Base-by-base conservation (phyloP, 2,797 vertebrate genomes). In the Clarias pachynema region DNA sequence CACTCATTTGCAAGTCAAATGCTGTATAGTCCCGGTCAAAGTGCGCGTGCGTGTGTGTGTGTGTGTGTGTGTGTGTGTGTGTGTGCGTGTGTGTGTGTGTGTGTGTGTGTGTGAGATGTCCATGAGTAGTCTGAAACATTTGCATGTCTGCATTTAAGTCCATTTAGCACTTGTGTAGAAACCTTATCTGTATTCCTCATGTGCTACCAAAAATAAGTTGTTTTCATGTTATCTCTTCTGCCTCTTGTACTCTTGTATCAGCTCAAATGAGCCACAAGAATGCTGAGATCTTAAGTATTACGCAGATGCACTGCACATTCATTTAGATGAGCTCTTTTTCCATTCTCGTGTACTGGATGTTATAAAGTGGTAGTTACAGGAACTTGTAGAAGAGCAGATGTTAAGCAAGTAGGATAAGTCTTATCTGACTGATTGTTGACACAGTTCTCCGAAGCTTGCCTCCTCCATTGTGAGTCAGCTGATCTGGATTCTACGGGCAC, bases 1-100 rank as follows among this genome's bases (percentile, higher is more conserved):
- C 37, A 8, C 60, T 82, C 59, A 74, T 86, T 88, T 88, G 73
- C 85, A 82, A 85, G 12, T 26, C 79, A 86, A 88, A 86, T 85
- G 34, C 34, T 75, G n/a, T 65, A 37, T 31, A 74, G 79, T 82
- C 70, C 66, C 70, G 72, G 40, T 77, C 63, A 81, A 59, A 60
- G 79, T 44, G 72, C 34, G 0, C 31, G 40, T 59, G 81, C 20
- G 34, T 65, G 37, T 65, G 37, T 49, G 80, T 60, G 53, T 3
- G 12, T 44, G 37, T 75, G 57, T 53, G 80, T 62, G 34, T 8
- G 18, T 44, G 63, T 75, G 37, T 49, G 80, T 60, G 53, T 3
- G 12, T 44, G 37, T 75, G 57, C 34, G 80, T 62, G 34, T 8
- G 18, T 44, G 63, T 75, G 37, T 49, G 80, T 60, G 53, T 3